A percentile compares a stretch with the other conserved stretches of the same genome.
phyloP scores from a whole-genome alignment of 2,888 invertebrate genomes.

The Allacma fusca region DNA sequence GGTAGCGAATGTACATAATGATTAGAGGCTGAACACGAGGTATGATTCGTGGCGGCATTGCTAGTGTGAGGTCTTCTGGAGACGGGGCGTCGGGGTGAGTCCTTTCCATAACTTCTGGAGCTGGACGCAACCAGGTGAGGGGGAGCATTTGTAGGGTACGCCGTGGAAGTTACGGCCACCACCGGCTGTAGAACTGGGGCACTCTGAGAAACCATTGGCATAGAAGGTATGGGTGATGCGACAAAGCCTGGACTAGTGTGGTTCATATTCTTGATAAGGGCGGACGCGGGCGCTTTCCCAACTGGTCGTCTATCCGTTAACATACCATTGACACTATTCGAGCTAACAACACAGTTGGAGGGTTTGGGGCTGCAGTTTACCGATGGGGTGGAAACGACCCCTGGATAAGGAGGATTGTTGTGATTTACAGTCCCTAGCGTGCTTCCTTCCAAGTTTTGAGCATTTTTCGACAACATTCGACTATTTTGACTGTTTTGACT shows the following conservation, averaged over 20 bases:
- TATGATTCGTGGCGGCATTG: background rate
- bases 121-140: constrained; percentile 19
- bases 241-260: too few species aligned
- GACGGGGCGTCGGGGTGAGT: background rate
- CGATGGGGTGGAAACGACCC: too few species aligned
- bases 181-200: background rate
- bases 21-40: background rate
- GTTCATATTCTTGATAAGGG: too few species aligned
- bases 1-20: constrained; percentile 36
- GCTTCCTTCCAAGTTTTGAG: constrained; percentile 34
- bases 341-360: constrained; percentile 27
- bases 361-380: background rate
- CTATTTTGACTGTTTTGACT: constrained; percentile 41
- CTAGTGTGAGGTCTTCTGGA: background rate
- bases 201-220: background rate
- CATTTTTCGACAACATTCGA: constrained; percentile 40
- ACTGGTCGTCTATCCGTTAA: too few species aligned
- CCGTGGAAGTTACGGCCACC: background rate
- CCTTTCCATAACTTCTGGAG: constrained; percentile 12
- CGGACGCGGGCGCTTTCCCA: too few species aligned
- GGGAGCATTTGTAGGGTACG: constrained; percentile 6
- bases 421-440: background rate
- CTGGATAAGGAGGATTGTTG: background rate
- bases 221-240: too few species aligned
- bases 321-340: constrained; percentile 27